phyloP scores from a whole-genome alignment of 2,113 vertebrate species.

The Polypterus senegalus region DNA sequence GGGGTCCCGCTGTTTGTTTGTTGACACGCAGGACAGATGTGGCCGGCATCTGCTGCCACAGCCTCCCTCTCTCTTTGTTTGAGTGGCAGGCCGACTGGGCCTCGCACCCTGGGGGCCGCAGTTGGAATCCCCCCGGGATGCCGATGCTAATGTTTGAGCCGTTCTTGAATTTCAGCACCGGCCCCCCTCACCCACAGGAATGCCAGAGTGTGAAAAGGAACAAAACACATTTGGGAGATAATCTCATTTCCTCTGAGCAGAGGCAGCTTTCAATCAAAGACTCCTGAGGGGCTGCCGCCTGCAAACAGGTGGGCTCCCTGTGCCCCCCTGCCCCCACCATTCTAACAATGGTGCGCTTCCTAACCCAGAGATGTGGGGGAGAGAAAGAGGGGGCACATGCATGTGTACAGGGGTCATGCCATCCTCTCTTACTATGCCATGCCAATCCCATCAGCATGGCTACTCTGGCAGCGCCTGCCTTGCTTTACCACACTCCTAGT shows the following conservation, averaged over 20 bases:
- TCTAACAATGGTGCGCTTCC: too few species aligned
- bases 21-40: slow-evolving; percentile 27
- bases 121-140: slow-evolving; percentile 1
- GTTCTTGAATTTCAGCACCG: slow-evolving; percentile 1
- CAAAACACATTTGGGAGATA: slow-evolving; percentile 4
- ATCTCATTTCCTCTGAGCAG: slow-evolving; percentile 1
- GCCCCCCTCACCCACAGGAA: neutral
- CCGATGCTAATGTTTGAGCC: slow-evolving; percentile 2
- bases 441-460: too few species aligned
- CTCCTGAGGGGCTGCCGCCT: too few species aligned
- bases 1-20: slow-evolving; percentile 7
- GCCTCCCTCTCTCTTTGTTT: neutral
- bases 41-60: slow-evolving; percentile 23
- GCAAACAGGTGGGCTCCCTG: too few species aligned
- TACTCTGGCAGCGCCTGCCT: too few species aligned
- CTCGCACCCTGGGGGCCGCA: slow-evolving; percentile 1
- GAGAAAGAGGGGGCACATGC: too few species aligned
- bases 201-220: slow-evolving; percentile 4
- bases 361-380: too few species aligned
- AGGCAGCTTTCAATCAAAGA: too few species aligned
- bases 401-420: too few species aligned
- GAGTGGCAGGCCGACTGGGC: neutral
- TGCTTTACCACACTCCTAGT: too few species aligned
- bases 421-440: too few species aligned
- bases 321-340: too few species aligned